phyloP scores from a whole-genome alignment of 2,888 invertebrate species.

The Mycalesis mineus region DNA sequence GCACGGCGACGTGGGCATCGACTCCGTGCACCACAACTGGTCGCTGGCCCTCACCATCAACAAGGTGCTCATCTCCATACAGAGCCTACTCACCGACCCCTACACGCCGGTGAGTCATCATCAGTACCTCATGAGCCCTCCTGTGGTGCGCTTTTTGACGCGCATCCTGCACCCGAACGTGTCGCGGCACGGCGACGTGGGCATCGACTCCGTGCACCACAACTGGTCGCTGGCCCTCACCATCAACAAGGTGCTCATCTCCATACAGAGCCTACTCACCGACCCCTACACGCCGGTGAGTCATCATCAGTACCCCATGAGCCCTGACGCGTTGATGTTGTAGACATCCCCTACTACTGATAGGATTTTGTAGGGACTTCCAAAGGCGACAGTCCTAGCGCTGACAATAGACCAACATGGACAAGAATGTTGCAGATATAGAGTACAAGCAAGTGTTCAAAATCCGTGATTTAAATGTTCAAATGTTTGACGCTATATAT shows the following conservation, averaged over 20 bases:
- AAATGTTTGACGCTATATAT: too few relatives aligned
- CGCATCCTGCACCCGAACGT: slow-evolving; percentile 97
- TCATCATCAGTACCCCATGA: too few relatives aligned
- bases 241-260: slow-evolving; percentile 91
- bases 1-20: slow-evolving; percentile 81
- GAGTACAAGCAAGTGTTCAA: too few relatives aligned
- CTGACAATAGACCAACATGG: too few relatives aligned
- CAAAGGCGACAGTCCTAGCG: too few relatives aligned
- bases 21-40: slow-evolving; percentile 97
- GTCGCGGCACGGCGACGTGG: slow-evolving; percentile 86
- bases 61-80: slow-evolving; percentile 91
- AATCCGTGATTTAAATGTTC: too few relatives aligned
- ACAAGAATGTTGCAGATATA: too few relatives aligned
- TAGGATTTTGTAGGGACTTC: too few relatives aligned
- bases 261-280: slow-evolving; percentile 91
- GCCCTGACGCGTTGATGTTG: too few relatives aligned
- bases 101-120: slow-evolving; percentile 52
- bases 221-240: slow-evolving; percentile 98
- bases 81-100: slow-evolving; percentile 93
- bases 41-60: slow-evolving; percentile 94
- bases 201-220: slow-evolving; percentile 90
- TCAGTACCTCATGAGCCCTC: slow-evolving; percentile 77
- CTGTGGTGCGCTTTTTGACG: slow-evolving; percentile 93
- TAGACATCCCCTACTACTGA: too few relatives aligned
- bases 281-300: slow-evolving; percentile 82